phyloP scores from a whole-genome alignment of 2,797 vertebrate species.

The Dipus sagitta region DNA sequence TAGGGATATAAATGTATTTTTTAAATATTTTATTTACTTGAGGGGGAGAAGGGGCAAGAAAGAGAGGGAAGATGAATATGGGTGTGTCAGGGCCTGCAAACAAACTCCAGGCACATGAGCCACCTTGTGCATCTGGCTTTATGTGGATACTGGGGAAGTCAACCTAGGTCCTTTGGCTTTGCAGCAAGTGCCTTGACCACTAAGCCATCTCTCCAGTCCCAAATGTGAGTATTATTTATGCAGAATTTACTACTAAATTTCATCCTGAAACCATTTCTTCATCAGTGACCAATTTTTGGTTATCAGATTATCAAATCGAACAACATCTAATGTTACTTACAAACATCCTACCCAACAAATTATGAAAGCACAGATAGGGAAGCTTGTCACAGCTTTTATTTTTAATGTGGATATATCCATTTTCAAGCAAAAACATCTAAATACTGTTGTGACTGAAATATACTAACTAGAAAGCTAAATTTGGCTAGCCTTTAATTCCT shows the following conservation, averaged over 20 bases:
- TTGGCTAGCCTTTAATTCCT: background rate
- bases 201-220: background rate
- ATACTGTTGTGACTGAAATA: conserved; percentile 7
- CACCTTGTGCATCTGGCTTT: too few relatives aligned
- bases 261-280: conserved; percentile 28
- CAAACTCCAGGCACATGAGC: too few relatives aligned
- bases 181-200: too few relatives aligned
- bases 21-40: too few relatives aligned
- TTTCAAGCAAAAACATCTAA: conserved; percentile 34
- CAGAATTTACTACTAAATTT: background rate
- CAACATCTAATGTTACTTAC: conserved; percentile 2
- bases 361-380: background rate
- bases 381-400: conserved; percentile 4
- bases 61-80: too few relatives aligned
- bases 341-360: background rate
- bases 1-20: background rate
- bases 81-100: too few relatives aligned
- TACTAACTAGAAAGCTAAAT: conserved; percentile 8
- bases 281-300: background rate
- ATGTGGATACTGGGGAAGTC: too few relatives aligned
- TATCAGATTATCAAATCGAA: background rate
- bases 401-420: conserved; percentile 1
- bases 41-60: too few relatives aligned
- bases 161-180: too few relatives aligned
- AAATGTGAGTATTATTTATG: conserved; percentile 39